phyloP scores from a whole-genome alignment of 2,888 invertebrate species.

The Agrotis exclamationis region DNA sequence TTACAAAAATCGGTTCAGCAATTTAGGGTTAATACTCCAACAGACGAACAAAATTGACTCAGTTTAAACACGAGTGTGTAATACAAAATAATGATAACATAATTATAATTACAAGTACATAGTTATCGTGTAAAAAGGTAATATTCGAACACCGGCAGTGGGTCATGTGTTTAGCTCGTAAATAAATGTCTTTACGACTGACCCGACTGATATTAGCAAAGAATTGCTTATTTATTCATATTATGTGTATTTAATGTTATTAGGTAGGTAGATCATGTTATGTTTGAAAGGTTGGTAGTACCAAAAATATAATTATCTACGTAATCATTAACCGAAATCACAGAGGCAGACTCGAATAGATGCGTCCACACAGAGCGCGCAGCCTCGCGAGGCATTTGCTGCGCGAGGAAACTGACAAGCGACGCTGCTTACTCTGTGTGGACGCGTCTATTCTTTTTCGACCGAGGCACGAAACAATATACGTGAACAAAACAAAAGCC shows the following conservation, averaged over 20 bases:
- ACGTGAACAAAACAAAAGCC: no score
- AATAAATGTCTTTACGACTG: constrained; percentile 41
- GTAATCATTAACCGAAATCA: no score
- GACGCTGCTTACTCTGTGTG: no score
- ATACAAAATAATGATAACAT: constrained; percentile 17
- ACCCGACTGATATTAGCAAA: constrained; percentile 34
- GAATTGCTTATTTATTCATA: constrained; percentile 45
- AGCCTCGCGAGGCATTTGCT: no score
- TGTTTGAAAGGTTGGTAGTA: background rate
- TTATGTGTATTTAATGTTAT: constrained; percentile 10
- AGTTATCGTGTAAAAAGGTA: constrained; percentile 42
- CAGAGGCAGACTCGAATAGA: no score
- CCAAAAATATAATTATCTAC: no score
- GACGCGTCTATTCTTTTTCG: no score
- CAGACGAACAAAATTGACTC: background rate
- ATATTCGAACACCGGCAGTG: constrained; percentile 14
- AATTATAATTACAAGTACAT: constrained; percentile 12
- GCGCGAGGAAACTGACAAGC: no score
- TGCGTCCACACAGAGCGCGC: no score
- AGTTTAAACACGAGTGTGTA: background rate
- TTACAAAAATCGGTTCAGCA: background rate
- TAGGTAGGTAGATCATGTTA: background rate
- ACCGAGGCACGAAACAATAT: no score
- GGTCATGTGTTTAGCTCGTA: constrained; percentile 39
- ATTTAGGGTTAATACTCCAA: background rate